These are phyloP conservation scores for Protonemura montana DNA, from an alignment of 2,888 invertebrate genomes.

Conservation along the genomic window DNA sequence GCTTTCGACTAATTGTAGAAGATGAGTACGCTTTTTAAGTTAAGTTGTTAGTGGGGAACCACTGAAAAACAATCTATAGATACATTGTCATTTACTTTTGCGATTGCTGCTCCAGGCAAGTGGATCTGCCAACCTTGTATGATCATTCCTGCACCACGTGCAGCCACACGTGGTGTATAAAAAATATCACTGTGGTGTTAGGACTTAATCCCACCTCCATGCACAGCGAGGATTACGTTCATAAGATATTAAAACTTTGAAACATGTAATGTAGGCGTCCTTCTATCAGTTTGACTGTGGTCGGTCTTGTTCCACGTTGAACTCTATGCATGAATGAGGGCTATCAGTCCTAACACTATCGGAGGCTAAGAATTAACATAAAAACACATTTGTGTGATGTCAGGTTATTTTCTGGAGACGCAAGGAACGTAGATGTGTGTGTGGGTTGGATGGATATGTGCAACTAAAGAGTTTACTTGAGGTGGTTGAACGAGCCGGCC, in stretches of 20 bases:
- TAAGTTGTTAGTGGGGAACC: neutral
- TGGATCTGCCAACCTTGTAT: neutral
- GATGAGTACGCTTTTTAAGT: neutral
- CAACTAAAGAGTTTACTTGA: conserved; percentile 46
- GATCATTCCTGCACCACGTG: neutral
- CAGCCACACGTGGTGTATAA: neutral
- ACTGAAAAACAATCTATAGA: neutral
- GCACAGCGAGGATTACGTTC: neutral
- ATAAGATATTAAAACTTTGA: neutral
- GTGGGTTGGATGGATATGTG: neutral
- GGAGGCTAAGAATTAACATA: neutral
- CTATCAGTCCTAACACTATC: neutral
- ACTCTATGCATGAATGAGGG: neutral
- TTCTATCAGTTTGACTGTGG: neutral
- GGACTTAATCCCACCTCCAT: neutral
- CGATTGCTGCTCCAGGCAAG: neutral
- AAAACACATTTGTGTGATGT: neutral
- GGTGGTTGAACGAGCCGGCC: conserved; percentile 53
- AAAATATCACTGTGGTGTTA: neutral
- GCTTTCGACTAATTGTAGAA: neutral
- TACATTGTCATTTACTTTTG: neutral
- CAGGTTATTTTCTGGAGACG: neutral
- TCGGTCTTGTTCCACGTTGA: neutral
- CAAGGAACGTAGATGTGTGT: conserved; percentile 14
- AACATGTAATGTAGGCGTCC: conserved; percentile 4